Base-by-base conservation (phyloP, 2,888 invertebrate genomes). In the Elysia crispata region DNA sequence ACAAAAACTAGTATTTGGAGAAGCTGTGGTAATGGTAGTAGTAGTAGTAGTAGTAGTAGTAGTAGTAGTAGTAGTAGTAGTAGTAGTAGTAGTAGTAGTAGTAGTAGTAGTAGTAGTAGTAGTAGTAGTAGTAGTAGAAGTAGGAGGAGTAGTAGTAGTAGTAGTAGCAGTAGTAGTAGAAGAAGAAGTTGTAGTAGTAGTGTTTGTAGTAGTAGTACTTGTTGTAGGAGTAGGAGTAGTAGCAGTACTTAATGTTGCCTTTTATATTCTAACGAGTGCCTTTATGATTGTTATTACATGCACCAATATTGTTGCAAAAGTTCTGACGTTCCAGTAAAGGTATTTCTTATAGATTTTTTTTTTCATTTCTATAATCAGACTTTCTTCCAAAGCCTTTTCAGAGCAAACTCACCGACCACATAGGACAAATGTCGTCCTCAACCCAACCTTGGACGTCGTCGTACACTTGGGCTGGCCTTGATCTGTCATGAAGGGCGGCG, bases 401-500 rank as follows among this genome's bases (percentile, higher is more conserved):
- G 5, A 85, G 33, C 11, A n/a, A n/a, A 77, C 83, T 77, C 64
- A 83, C 84, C 78, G 84, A 79, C 81, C 81, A 84, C 41, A 79
- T 78, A 6, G 80, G 82, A 31, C 84, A 84, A 1, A 49, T 49
- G 41, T 83, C 83, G 23, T 82, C 73, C 49, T 72, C 64, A 18
- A 82, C 54, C 84, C 84, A 84, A n/a, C 79, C 84, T 23, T 75
- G 33, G 1, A 84, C 79, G 41, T 84, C 84, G 0, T 50, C 62
- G 62, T 84, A 84, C 8, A 75, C 67, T 54, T 84, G 84, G 0
- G 81, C 82, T 1, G 82, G 81, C 28, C 70, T 60, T n/a, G 60
- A 49, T 28, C 30, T n/a, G 28, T 82, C 76, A 70, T 89, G 86
- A 31, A 89, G 79, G 0, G 85, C 86, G n/a, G 83, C 79, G 76